Base-by-base conservation (phyloP, 2,797 vertebrate species). In the Xiphophorus birchmanni region DNA sequence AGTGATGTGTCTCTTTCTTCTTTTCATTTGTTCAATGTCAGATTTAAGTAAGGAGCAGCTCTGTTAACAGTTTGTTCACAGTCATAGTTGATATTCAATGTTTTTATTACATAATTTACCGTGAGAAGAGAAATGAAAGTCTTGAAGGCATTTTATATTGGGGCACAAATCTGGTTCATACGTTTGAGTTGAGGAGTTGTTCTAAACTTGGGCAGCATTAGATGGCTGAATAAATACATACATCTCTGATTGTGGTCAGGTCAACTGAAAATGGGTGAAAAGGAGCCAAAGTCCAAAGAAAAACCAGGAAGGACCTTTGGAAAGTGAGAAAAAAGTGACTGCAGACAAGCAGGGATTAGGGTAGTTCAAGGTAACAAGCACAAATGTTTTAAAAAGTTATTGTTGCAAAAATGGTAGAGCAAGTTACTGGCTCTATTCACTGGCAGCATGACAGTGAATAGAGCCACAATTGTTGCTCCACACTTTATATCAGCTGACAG, bases 1-100 rank as follows among this genome's bases (percentile, higher is more conserved):
- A 12, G 37, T 69, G 10, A 42, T 26, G 10, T 13, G 21, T 5
- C 88, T 73, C 69, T 60, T 76, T 44, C 85, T 56, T 84, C 23
- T 67, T 17, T 86, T 63, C 32, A 74, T 81, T 54, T 54, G 2
- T 26, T 86, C 21, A 37, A 47, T 76, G 37, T 44, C 18, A 29
- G 65, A 32, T 67, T 67, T 67, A 8, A 18, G 6, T 10, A 3
- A 1, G 2, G 32, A 65, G 60, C 32, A 9, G 60, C 32, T 65
- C 32, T 37, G 60, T 7, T 65, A 35, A 21, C 32, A 58, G n/a
- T 63, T 65, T 21, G n/a, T 42, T 7, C 12, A 47, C 12, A n/a
- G 23, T 75, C 13, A 9, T 5, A 9, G 50, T 13, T 35, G 35
- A 74, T 47, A 4, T 3, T 10, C 42, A 15, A 77, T 37, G 7